Evolutionary conservation across 2,888 invertebrate genomes (phyloP), one percentile per base, ranked within the genome.

Genomic region (Sphaeridia pumilis): DNA sequence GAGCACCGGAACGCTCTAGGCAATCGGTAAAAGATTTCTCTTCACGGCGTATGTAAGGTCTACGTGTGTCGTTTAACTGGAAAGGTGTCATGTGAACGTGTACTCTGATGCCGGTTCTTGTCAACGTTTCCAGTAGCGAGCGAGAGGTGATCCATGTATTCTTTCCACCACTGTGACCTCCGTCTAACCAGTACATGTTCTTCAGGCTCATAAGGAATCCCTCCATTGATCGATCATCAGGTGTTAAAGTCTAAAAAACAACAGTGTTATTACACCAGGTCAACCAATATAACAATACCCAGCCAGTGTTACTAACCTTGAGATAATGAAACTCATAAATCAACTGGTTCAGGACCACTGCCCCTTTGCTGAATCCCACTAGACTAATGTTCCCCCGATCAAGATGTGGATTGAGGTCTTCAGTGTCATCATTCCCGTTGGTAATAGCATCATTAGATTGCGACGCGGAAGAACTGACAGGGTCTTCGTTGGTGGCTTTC

Each of bases 281-380:
- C 5, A 17, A 38, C 24, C 24, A 24, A 45, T 31, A 7, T 36
- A 5, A 5, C 4, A 10, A 4, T 24, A 24, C 25, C 35, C 5
- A 34, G 17, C 34, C 10, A 28, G 20, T 28, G 17, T n/a, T n/a
- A 44, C 27, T 55, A 51, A 64, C 64, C 60, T 80, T 78, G 49
- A 82, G 74, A 71, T 83, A 80, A 69, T 84, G 81, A 71, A 89
- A 81, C 73, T 90, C 90, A 69, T 85, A 82, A 48, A 90, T 76
- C 62, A 90, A 75, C 75, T 93, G 90, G 75, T 92, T 93, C 66
- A 92, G 78, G 56, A 90, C 90, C 54, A 89, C 86, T 71, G 88
- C 89, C 54, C 92, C 92, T 75, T 93, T 92, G 72, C 90, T 90
- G 72, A 92, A 92, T 2, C 87, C 92, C 55, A 88, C 76, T 60